phyloP scores from a whole-genome alignment of 2,888 invertebrate species.

The Drosophila atroscutellata region DNA sequence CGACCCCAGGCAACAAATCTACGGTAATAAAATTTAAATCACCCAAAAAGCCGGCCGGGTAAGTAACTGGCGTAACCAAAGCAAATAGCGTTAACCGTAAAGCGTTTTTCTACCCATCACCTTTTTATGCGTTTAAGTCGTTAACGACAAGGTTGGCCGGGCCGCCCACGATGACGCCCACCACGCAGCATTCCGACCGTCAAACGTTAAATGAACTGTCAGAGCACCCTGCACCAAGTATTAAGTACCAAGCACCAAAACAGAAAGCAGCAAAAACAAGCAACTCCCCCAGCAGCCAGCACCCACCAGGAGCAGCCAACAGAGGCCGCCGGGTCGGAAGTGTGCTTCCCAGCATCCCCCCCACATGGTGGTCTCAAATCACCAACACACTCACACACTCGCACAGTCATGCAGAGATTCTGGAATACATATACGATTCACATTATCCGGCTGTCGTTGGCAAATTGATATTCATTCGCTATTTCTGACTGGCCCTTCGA shows the following conservation, averaged over 20 bases:
- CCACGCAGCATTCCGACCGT: conserved; percentile 34
- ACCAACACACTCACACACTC: conserved; percentile 74
- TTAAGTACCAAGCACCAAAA: conserved; percentile 5
- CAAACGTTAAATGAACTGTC: conserved; percentile 61
- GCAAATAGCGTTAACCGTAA: conserved; percentile 48
- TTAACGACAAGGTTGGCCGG: conserved; percentile 62
- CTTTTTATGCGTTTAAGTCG: conserved; percentile 58
- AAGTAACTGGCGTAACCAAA: conserved; percentile 48
- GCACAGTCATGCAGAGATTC: conserved; percentile 5
- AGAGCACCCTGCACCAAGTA: conserved; percentile 17
- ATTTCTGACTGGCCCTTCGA: not conserved
- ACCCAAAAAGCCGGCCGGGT: conserved; percentile 57
- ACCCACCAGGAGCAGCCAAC: not conserved
- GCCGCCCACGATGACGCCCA: conserved; percentile 55
- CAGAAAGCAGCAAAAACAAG: conserved; percentile 2
- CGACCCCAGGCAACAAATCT: conserved; percentile 63
- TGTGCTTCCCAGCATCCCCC: conserved; percentile 49
- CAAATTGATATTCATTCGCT: conserved; percentile 73
- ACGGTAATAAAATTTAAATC: conserved; percentile 83
- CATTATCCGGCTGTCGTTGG: conserved; percentile 31
- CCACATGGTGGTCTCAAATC: conserved; percentile 34
- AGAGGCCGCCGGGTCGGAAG: conserved; percentile 6
- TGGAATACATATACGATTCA: conserved; percentile 15
- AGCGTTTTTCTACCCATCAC: conserved; percentile 52
- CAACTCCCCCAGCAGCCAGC: conserved; percentile 1